Evolutionary conservation across 2,888 invertebrate genomes (phyloP), one percentile per base, ranked within the genome.

Genomic region (Rhopalosiphum nymphaeae): DNA sequence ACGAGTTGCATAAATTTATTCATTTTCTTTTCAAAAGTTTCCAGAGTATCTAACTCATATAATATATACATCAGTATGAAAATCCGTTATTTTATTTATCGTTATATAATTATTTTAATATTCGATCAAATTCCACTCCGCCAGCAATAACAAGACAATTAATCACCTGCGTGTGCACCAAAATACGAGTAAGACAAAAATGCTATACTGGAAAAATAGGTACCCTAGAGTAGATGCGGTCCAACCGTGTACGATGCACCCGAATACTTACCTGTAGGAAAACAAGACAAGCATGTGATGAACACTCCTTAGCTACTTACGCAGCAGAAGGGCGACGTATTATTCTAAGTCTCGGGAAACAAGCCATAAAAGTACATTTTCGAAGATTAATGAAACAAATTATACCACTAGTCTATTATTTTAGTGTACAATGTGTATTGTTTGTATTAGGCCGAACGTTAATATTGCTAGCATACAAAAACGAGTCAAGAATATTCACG

Each of bases 21-120:
- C 89, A 84, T 93, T 89, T 93, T 67, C 89, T 93, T 93, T 89
- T 89, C 84, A 46, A 86, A 89, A 89, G 49, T 92, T 92, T 92
- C 67, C 46, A 26, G 46, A 9, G 78, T 21, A 78, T 21, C 78
- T 21, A 36, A 36, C 44, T 21, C n/a, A 57, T n/a, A n/a, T 44
- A 42, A 85, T 42, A 91, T 44, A 7, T n/a, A 84, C 42, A 44
- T 9, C 61, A 29, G 44, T 46, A 36, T 56, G 10, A 42, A 44
- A 86, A 91, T 57, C 67, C 87, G 87, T 44, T 46, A 53, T 67
- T 92, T 87, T 92, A 61, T 92, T 87, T 86, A 87, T 87, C 49
- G 87, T 49, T 29, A 26, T 26, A 53, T 84, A 91, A 85, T 91
- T 53, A 61, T 61, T 91, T 78, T 91, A 1, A 67, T 29, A 36